Conservation (phyloP, 2,113 vertebrate genomes). For the Bos javanicus region DNA sequence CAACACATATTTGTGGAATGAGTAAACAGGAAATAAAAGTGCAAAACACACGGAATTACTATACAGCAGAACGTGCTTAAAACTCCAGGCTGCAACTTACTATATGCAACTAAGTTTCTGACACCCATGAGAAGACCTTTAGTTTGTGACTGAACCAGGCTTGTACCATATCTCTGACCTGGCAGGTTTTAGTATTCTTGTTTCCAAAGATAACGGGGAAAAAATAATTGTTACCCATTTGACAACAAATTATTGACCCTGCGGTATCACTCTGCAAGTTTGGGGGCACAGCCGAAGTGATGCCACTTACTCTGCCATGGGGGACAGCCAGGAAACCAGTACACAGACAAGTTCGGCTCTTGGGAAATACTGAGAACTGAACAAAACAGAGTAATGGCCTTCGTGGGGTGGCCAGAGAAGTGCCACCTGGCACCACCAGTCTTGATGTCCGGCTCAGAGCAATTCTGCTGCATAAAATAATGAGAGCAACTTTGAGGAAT, state of each 20-base stretch:
- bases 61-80: background rate
- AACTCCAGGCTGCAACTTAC: background rate
- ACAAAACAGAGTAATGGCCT: background rate
- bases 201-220: background rate
- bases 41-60: background rate
- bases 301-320: background rate
- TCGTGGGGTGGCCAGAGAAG: background rate
- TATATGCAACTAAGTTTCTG: background rate
- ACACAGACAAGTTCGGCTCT: background rate
- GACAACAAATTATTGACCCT: background rate
- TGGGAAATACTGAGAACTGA: background rate
- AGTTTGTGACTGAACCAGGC: background rate
- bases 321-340: background rate
- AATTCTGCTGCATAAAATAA: background rate
- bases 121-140: background rate
- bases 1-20: background rate
- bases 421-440: background rate
- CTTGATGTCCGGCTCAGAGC: fast-evolving
- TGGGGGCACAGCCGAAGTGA: too few species aligned
- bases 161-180: background rate
- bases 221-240: background rate
- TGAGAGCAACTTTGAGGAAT: too few species aligned
- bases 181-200: background rate
- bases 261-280: background rate
- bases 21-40: background rate